Evolutionary conservation across 2,888 invertebrate species (phyloP).

Genomic region (Nephrotoma appendiculata): DNA sequence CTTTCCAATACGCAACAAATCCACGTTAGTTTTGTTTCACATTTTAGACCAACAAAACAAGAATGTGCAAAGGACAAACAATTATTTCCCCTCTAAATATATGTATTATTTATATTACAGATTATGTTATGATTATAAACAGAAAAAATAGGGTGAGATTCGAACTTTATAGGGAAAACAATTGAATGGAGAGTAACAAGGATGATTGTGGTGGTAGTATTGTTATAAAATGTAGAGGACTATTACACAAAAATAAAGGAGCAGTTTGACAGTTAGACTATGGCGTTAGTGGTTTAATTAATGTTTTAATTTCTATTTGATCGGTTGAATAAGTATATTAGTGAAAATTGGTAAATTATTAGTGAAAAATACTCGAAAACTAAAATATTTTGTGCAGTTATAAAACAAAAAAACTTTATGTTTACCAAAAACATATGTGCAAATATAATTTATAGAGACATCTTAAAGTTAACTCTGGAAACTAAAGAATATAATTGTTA

Average conservation of each 20-base stretch:
- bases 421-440: not conserved
- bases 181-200: not conserved
- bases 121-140: not conserved
- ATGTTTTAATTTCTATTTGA: not conserved
- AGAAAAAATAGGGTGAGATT: not conserved
- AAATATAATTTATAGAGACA: not conserved
- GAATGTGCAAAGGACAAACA: not conserved
- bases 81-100: not conserved
- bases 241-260: not conserved
- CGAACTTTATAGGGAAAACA: not conserved
- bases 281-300: not conserved
- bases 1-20: not conserved
- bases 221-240: not conserved
- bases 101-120: not conserved
- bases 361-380: not conserved
- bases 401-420: not conserved
- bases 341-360: not conserved
- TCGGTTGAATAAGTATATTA: not conserved
- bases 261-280: not conserved
- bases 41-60: not conserved
- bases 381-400: not conserved
- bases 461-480: not conserved
- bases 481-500: not conserved
- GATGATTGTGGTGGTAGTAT: not conserved
- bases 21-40: not conserved